phyloP scores from a whole-genome alignment of 2,113 vertebrate species.

The Colistium nudipinnis region DNA sequence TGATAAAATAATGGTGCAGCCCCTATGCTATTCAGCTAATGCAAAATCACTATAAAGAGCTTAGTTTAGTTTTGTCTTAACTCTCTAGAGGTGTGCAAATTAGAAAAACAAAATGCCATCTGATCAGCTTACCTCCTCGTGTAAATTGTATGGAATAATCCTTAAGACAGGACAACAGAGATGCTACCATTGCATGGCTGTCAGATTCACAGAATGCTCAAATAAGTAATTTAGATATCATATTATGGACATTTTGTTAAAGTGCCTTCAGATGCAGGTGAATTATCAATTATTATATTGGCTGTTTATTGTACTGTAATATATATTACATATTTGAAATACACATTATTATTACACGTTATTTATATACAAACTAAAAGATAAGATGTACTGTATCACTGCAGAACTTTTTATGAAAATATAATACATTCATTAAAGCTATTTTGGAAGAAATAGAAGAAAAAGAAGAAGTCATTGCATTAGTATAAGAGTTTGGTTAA shows the following conservation, averaged over 20 bases:
- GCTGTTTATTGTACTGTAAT: neutral
- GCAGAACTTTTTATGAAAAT: neutral
- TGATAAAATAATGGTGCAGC: slow-evolving; percentile 51
- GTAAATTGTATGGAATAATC: slow-evolving; percentile 16
- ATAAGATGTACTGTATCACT: neutral
- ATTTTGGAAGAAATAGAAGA: no score
- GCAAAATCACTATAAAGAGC: slow-evolving; percentile 36
- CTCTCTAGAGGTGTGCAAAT: slow-evolving; percentile 4
- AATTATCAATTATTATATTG: neutral
- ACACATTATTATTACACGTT: neutral
- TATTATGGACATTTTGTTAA: neutral
- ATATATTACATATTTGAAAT: neutral
- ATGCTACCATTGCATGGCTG: neutral
- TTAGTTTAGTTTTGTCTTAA: slow-evolving; percentile 11
- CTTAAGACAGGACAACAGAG: neutral
- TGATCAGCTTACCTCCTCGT: slow-evolving; percentile 42
- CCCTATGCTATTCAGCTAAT: slow-evolving; percentile 33
- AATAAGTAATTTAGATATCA: neutral
- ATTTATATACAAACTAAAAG: neutral
- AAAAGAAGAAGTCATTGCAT: no score
- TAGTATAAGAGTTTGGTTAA: no score
- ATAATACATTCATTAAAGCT: no score
- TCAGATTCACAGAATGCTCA: neutral
- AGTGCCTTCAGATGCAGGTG: neutral
- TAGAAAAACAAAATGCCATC: slow-evolving; percentile 6